A percentile compares a stretch with the other conserved stretches of the same genome.
Conservation (phyloP, 2,888 invertebrate species). For the Nebria brevicollis region DNA sequence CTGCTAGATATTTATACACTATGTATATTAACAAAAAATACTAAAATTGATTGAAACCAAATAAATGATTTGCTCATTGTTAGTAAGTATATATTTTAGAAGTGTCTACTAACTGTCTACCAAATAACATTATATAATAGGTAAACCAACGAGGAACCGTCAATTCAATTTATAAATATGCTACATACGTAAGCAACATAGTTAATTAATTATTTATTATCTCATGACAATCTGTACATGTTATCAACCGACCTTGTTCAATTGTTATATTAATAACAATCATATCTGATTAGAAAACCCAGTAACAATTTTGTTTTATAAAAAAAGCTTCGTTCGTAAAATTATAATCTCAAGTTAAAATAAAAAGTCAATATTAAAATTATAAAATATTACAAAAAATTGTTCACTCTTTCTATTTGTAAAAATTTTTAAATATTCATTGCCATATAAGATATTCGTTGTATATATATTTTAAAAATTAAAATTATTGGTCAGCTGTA, state of each 20-base stretch:
- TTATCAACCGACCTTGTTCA: not conserved
- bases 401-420: too few species aligned
- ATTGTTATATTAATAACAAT: not conserved
- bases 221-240: not conserved
- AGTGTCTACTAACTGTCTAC: not conserved
- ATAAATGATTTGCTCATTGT: not conserved
- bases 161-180: not conserved
- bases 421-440: not conserved
- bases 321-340: not conserved
- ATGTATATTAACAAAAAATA: not conserved
- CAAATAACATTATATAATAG: not conserved
- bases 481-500: constrained; percentile 39
- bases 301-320: not conserved
- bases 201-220: not conserved
- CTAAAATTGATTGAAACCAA: not conserved
- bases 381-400: not conserved
- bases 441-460: constrained; percentile 1
- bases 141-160: not conserved
- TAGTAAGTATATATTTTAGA: not conserved
- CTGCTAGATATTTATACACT: not conserved
- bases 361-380: not conserved
- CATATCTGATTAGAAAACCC: not conserved
- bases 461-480: constrained; percentile 28
- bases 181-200: not conserved
- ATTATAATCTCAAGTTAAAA: not conserved